A percentile compares a stretch with the other conserved stretches of the same genome.
phyloP scores from a whole-genome alignment of 1,140 invertebrate species.

The Dendrolimus punctatus region DNA sequence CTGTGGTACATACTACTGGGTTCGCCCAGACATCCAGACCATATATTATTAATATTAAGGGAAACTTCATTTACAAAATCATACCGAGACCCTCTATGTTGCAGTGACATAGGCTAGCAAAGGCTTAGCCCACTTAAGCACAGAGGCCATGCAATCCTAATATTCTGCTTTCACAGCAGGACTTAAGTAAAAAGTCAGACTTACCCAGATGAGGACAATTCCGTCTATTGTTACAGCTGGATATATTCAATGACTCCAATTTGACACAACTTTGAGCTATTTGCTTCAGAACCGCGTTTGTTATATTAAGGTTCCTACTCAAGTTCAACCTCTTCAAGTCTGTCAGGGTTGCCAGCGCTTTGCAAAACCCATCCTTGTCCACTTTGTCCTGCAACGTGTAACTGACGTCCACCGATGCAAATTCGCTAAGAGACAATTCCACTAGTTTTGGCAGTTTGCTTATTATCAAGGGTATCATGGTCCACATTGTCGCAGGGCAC shows the following conservation, averaged over 20 bases:
- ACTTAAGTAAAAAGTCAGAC: not conserved
- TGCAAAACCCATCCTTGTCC: conserved; percentile 34
- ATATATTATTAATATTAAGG: too few relatives aligned
- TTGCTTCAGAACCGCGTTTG: conserved; percentile 43
- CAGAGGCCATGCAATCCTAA: not conserved
- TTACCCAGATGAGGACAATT: conserved; percentile 30
- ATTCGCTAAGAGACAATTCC: conserved; percentile 59
- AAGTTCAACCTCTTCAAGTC: conserved; percentile 46
- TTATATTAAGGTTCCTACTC: conserved; percentile 50
- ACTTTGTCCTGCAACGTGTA: conserved; percentile 21
- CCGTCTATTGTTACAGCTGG: conserved; percentile 43
- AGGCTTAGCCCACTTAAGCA: not conserved
- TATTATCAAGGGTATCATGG: conserved; percentile 45
- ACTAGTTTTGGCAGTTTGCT: conserved; percentile 44
- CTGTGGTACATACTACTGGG: too few relatives aligned
- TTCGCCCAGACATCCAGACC: too few relatives aligned
- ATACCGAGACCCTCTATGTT: not conserved
- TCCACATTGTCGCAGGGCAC: conserved; percentile 44
- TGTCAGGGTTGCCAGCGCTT: conserved; percentile 29
- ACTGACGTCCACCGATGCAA: conserved; percentile 29
- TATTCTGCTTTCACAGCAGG: too few relatives aligned
- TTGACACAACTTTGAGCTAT: conserved; percentile 37
- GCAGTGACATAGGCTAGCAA: not conserved
- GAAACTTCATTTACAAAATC: too few relatives aligned
- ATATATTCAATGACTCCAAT: conserved; percentile 41